A percentile compares a stretch with the other conserved stretches of the same genome.
Evolutionary conservation across 2,797 vertebrate species (phyloP).

Genomic region (Parauchenoglanis ngamensis): DNA sequence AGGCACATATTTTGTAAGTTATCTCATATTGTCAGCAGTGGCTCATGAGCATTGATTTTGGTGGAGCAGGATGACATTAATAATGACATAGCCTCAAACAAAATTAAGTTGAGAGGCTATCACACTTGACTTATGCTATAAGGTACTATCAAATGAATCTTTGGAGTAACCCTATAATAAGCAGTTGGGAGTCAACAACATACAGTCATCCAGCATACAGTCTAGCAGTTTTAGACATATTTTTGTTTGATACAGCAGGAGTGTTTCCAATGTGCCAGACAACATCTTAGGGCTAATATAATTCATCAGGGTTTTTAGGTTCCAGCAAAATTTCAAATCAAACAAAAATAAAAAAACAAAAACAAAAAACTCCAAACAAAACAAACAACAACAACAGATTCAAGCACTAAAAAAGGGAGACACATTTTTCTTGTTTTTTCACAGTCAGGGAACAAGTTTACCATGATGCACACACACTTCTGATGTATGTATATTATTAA

Average conservation of each 20-base stretch:
- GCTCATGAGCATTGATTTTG: neutral
- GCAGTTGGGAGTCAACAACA: too few species aligned
- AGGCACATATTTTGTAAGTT: neutral
- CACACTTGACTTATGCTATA: neutral
- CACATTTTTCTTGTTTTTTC: neutral
- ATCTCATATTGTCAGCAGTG: neutral
- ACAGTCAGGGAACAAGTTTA: neutral
- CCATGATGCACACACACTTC: neutral
- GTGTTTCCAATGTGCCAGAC: neutral
- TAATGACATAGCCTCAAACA: neutral
- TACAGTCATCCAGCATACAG: neutral
- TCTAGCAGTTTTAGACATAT: neutral
- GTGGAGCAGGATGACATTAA: too few species aligned
- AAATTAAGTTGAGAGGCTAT: neutral
- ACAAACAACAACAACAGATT: neutral
- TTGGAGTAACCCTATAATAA: neutral
- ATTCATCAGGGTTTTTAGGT: neutral
- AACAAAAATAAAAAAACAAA: too few species aligned
- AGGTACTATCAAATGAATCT: neutral
- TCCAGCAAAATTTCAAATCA: neutral
- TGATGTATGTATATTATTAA: neutral
- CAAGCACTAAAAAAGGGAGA: neutral
- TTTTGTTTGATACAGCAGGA: neutral
- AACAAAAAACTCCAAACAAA: neutral
- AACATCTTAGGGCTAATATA: neutral